phyloP scores from a whole-genome alignment of 2,797 vertebrate species.

The Leuciscus waleckii region DNA sequence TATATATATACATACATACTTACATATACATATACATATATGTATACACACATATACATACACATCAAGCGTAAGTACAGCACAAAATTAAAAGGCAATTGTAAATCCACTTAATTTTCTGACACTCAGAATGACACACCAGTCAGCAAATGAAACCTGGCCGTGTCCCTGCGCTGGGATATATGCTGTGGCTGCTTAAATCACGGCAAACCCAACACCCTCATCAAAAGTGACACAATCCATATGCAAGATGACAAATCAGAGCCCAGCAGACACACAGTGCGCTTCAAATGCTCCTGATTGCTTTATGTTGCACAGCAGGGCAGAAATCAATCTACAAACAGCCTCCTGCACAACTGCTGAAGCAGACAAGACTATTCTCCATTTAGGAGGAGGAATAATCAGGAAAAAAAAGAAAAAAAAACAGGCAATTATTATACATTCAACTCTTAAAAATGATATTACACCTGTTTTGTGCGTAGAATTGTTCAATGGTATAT shows the following conservation, averaged over 20 bases:
- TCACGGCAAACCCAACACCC: constrained; percentile 44
- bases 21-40: too few species aligned
- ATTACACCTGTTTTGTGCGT: neutral
- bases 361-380: constrained; percentile 53
- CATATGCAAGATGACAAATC: constrained; percentile 53
- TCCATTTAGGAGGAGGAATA: constrained; percentile 32
- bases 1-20: too few species aligned
- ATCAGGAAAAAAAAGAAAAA: neutral
- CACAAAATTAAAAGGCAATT: constrained; percentile 24
- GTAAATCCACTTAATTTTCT: neutral
- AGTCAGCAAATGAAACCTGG: constrained; percentile 35
- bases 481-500: neutral
- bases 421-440: neutral
- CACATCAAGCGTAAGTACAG: neutral
- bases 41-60: fast-evolving
- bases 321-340: constrained; percentile 56
- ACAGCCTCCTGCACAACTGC: constrained; percentile 57
- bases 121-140: constrained; percentile 15
- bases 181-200: constrained; percentile 12
- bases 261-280: constrained; percentile 44
- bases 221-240: constrained; percentile 52
- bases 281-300: constrained; percentile 32
- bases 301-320: constrained; percentile 59
- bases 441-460: neutral
- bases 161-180: constrained; percentile 21